Percentiles rank a stretch among this genome's conserved stretches.
phyloP scores from a whole-genome alignment of 2,113 vertebrate genomes.

The Lycaon pictus region DNA sequence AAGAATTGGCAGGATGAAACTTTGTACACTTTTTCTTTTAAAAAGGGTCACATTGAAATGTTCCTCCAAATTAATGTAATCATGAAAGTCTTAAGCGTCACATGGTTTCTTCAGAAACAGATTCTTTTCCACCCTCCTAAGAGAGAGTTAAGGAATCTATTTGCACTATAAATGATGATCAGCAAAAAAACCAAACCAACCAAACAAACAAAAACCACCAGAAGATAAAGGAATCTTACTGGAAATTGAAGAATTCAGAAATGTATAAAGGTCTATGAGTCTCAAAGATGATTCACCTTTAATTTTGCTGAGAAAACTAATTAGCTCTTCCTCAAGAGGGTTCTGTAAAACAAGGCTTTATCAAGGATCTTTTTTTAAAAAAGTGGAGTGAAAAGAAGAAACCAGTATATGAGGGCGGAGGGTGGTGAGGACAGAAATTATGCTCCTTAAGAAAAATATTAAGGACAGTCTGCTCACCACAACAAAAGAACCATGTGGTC shows the following conservation, averaged over 20 bases:
- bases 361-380: background rate
- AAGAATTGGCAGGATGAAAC: background rate
- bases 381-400: background rate
- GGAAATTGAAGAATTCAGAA: background rate
- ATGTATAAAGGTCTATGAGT: background rate
- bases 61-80: slow-evolving; percentile 31
- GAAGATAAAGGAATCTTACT: background rate
- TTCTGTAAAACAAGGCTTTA: background rate
- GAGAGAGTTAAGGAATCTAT: background rate
- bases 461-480: background rate
- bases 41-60: slow-evolving; percentile 32
- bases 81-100: background rate
- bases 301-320: slow-evolving; percentile 36
- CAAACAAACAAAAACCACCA: background rate
- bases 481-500: background rate
- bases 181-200: background rate
- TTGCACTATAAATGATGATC: background rate
- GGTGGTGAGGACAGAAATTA: background rate
- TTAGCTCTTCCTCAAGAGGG: background rate
- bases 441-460: slow-evolving; percentile 43
- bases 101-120: slow-evolving; percentile 26
- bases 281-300: slow-evolving; percentile 14
- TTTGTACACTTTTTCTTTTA: background rate
- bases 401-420: background rate
- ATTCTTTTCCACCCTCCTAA: background rate